phyloP scores from a whole-genome alignment of 1,140 invertebrate genomes.

The Galendromus occidentalis region DNA sequence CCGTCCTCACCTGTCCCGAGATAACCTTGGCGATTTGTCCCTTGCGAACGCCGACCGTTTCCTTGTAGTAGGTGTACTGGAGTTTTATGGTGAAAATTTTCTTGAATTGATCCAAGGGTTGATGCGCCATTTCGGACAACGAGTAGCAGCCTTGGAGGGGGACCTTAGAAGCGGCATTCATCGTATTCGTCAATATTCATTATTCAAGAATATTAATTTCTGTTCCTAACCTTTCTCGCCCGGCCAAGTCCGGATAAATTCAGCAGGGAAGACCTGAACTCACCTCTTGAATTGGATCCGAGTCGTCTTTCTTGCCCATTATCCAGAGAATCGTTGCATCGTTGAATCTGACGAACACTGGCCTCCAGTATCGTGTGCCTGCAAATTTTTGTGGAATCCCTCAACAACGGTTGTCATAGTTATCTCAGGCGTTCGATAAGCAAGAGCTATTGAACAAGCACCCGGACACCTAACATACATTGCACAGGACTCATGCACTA shows the following conservation, averaged over 20 bases:
- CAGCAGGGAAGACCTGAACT: too few relatives aligned
- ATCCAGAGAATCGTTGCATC: constrained; percentile 67
- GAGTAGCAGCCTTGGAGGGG: constrained; percentile 23
- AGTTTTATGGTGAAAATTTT: constrained; percentile 98
- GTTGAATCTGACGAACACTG: constrained; percentile 64
- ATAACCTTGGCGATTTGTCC: constrained; percentile 79
- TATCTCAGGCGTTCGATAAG: too few relatives aligned
- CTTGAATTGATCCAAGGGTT: constrained; percentile 92
- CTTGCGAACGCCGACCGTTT: constrained; percentile 80
- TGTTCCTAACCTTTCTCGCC: too few relatives aligned
- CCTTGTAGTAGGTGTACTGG: constrained; percentile 96
- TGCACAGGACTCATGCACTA: too few relatives aligned
- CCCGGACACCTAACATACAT: too few relatives aligned
- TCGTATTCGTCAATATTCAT: too few relatives aligned
- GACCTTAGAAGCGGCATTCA: background rate
- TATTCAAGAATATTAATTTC: too few relatives aligned
- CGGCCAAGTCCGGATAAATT: too few relatives aligned
- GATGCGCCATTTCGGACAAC: constrained; percentile 46
- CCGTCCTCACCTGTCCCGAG: constrained; percentile 40
- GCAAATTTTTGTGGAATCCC: too few relatives aligned
- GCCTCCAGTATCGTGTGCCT: constrained; percentile 73
- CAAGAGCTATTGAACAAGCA: too few relatives aligned
- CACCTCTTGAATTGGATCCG: constrained; percentile 58
- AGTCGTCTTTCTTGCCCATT: constrained; percentile 59
- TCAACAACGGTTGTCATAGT: too few relatives aligned